Evolutionary conservation across 2,888 invertebrate genomes (phyloP).

Genomic region (Noctua janthe): DNA sequence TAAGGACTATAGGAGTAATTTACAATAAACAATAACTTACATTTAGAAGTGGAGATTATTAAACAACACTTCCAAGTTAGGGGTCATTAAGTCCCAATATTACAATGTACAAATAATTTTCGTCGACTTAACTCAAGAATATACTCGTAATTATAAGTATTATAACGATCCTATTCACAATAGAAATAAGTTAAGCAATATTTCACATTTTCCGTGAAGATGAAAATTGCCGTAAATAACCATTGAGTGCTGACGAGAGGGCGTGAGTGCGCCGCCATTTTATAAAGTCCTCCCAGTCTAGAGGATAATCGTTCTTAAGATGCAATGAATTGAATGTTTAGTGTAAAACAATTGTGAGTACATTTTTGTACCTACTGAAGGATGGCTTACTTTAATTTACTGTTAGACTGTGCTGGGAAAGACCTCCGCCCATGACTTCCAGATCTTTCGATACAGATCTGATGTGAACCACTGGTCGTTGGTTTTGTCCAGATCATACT

Average conservation of each 20-base stretch:
- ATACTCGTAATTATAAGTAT: conserved; percentile 47
- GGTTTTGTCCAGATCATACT: background rate
- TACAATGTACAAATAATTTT: background rate
- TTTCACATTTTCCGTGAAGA: conserved; percentile 66
- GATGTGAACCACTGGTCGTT: background rate
- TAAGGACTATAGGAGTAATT: background rate
- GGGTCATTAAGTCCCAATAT: conserved; percentile 10
- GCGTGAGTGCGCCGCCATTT: conserved; percentile 71
- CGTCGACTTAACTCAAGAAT: conserved; percentile 12
- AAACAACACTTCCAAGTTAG: conserved; percentile 6
- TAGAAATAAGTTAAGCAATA: conserved; percentile 43
- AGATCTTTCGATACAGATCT: background rate
- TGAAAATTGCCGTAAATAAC: conserved; percentile 78
- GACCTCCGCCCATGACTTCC: background rate
- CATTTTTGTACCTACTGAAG: background rate
- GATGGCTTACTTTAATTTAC: background rate
- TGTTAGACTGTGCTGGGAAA: too few relatives aligned
- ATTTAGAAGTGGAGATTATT: background rate
- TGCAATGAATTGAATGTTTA: conserved; percentile 67
- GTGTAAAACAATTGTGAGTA: conserved; percentile 46
- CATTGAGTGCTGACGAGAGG: conserved; percentile 74
- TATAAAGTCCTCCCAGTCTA: conserved; percentile 67
- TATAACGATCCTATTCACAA: conserved; percentile 38
- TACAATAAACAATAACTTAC: background rate
- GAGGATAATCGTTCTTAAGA: conserved; percentile 76